Percentiles rank a stretch among this genome's conserved stretches.
These are phyloP conservation scores for Oscheius sp. DNA, from an alignment of 2,888 invertebrate species.

Conservation along the genomic window DNA sequence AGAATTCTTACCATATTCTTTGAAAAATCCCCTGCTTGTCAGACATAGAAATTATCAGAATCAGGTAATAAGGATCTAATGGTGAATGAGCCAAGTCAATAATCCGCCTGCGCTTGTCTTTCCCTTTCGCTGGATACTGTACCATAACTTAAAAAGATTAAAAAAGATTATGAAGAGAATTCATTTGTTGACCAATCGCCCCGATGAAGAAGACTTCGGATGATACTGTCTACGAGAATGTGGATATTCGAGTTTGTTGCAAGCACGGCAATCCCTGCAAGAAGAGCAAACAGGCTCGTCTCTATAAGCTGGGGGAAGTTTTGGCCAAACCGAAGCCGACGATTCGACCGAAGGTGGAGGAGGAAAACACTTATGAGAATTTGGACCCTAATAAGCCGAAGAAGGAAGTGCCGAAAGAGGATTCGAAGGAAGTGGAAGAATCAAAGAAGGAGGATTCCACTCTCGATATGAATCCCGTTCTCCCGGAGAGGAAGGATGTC, in stretches of 20 bases:
- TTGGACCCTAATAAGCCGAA: neutral
- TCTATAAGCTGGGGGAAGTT: too few species aligned
- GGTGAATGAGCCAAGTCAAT: too few species aligned
- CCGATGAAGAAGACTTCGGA: neutral
- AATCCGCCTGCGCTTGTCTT: too few species aligned
- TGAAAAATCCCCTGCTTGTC: too few species aligned
- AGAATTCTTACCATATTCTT: too few species aligned
- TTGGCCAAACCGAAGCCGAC: neutral
- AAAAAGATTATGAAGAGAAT: neutral
- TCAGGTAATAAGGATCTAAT: too few species aligned
- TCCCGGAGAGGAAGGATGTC: neutral
- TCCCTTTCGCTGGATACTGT: too few species aligned
- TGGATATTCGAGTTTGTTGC: neutral
- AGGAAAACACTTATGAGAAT: slow-evolving; percentile 3
- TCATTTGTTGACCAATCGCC: neutral
- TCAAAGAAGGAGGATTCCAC: neutral
- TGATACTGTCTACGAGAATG: neutral
- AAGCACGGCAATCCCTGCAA: slow-evolving; percentile 8
- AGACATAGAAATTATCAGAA: too few species aligned
- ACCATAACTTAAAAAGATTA: too few species aligned
- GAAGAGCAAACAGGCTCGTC: too few species aligned
- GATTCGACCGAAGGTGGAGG: neutral
- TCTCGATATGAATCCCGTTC: neutral
- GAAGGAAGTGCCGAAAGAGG: neutral
- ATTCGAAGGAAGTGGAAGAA: neutral